Conservation (phyloP, 2,797 vertebrate species). For the Eulemur mongoz region DNA sequence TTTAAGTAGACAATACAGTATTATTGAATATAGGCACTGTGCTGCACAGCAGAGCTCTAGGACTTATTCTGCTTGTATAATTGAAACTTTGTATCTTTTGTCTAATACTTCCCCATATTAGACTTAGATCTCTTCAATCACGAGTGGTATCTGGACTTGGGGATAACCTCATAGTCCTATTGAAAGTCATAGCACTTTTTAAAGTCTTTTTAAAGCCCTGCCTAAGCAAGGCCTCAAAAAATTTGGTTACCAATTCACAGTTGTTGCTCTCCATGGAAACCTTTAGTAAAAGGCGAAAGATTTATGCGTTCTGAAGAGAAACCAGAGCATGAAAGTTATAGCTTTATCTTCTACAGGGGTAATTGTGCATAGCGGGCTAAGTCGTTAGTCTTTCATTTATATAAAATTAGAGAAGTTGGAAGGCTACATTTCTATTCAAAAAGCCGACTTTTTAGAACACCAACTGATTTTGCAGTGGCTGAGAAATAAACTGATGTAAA, state of each 20-base stretch:
- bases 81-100: not conserved
- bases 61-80: not conserved
- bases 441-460: not conserved
- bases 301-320: not conserved
- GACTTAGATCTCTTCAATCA: not conserved
- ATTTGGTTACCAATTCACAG: not conserved
- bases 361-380: not conserved
- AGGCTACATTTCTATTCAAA: not conserved
- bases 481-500: not conserved
- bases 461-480: not conserved
- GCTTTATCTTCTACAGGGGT: not conserved
- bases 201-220: not conserved
- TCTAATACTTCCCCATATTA: not conserved
- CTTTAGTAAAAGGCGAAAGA: not conserved
- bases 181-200: not conserved
- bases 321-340: not conserved
- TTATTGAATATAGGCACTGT: not conserved
- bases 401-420: conserved; percentile 21
- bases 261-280: not conserved
- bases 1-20: not conserved
- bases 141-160: not conserved
- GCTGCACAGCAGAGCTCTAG: not conserved
- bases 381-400: not conserved
- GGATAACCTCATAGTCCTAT: not conserved
- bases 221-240: not conserved